Conservation (phyloP, 2,113 vertebrate genomes). For the Haemorhous mexicanus region DNA sequence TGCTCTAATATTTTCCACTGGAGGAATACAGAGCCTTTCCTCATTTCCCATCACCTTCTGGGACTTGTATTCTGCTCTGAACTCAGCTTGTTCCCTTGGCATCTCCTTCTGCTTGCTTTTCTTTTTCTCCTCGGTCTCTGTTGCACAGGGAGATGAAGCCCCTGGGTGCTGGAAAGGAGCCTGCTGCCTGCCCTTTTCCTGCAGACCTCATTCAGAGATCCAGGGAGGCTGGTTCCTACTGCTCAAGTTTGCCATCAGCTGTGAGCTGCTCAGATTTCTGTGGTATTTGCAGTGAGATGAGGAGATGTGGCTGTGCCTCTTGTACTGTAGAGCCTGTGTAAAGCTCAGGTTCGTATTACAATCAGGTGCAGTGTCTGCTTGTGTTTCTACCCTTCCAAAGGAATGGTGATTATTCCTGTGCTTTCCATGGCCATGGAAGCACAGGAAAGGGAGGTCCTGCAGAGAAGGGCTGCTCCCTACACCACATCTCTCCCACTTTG, state of each 20-base stretch:
- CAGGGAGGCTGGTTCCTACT: fast-evolving
- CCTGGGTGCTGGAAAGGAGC: not conserved
- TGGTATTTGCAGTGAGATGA: not conserved
- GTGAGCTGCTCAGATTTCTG: not conserved
- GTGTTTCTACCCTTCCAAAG: not conserved
- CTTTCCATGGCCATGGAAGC: not conserved
- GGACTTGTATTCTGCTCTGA: not conserved
- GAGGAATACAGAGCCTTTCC: conserved; percentile 5
- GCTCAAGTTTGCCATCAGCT: not conserved
- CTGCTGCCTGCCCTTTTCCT: not conserved
- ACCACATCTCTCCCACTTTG: not conserved
- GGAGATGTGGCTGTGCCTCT: not conserved
- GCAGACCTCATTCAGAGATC: not conserved
- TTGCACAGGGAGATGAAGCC: not conserved
- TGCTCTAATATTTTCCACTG: conserved; percentile 27
- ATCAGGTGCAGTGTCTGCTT: not conserved
- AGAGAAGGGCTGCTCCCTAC: not conserved
- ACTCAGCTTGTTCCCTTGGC: not conserved
- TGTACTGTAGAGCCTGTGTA: not conserved
- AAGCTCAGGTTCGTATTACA: not conserved
- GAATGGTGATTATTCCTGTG: fast-evolving
- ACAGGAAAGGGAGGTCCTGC: not conserved
- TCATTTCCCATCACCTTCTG: not conserved
- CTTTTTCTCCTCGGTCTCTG: not conserved
- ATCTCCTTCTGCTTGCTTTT: not conserved